Percentiles rank a stretch among this genome's conserved stretches.
Conservation (phyloP, 1,140 invertebrate genomes). For the Rhopalosiphum padi region DNA sequence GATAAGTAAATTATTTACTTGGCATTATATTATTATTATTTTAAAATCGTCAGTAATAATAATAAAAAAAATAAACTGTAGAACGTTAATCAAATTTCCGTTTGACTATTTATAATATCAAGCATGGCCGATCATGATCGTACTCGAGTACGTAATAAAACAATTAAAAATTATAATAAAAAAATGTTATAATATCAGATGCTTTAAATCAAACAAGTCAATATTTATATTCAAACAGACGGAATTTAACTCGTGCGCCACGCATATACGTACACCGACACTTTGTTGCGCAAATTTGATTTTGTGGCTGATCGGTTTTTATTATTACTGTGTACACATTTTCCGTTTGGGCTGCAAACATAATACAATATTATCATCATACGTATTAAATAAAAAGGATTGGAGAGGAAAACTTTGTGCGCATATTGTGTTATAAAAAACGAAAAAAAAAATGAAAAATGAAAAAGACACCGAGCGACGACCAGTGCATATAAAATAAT, state of each 20-base stretch:
- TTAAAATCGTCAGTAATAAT: not conserved
- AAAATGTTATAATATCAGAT: not conserved
- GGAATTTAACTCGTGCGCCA: not conserved
- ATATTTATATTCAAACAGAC: not conserved
- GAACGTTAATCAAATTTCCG: not conserved
- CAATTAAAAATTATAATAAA: not conserved
- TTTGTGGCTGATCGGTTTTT: not conserved
- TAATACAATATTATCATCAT: not conserved
- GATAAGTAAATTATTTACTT: not conserved
- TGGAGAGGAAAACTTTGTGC: not conserved
- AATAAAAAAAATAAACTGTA: not conserved
- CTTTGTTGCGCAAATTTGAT: not conserved
- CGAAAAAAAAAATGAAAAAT: not conserved
- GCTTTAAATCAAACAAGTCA: not conserved
- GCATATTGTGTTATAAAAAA: not conserved
- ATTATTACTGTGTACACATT: conserved; percentile 14
- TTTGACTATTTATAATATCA: not conserved
- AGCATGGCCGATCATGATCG: not conserved
- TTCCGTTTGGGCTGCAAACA: not conserved
- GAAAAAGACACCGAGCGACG: not conserved
- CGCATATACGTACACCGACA: not conserved
- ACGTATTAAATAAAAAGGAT: not conserved
- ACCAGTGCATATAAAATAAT: not conserved
- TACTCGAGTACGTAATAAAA: not conserved
- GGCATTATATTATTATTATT: not conserved